Base-by-base conservation (phyloP, 2,797 vertebrate genomes). In the Sebastes vulpes region DNA sequence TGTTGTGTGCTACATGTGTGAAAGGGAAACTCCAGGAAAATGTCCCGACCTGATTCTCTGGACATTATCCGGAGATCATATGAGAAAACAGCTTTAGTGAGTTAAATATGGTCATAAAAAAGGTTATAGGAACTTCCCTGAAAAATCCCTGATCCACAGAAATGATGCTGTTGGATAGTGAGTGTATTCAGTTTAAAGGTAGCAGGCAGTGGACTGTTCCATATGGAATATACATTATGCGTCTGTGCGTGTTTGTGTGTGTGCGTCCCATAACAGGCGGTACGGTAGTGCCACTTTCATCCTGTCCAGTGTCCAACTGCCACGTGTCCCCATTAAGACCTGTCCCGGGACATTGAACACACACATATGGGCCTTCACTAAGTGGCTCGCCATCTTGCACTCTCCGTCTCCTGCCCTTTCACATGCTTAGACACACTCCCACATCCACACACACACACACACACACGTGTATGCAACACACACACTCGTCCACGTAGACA, bases 361-460 rank as follows among this genome's bases (percentile, higher is more conserved):
- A 72, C 70, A 75, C 59, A 87, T 3, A 80, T 31, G 54, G 82
- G 53, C 57, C 57, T 58, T 76, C 78, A 29, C 88, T 91, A 94
- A 92, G 90, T 93, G 89, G 82, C 68, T 67, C 35, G 65, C 81
- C 88, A 74, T 88, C 87, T 86, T 88, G 82, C 85, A 58, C 88
- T 83, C 72, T 83, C 56, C 20, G 0, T 70, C 82, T 68, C 72
- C 28, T 50, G 53, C 46, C 56, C 78, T 81, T 57, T 75, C 84
- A 86, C 75, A 61, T 65, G 60, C 65, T 72, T 6, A 81, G 56
- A 78, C 38, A 79, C 71, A 77, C 82, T 56, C 66, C 28, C 65
- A 76, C 63, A 64, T 16, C 23, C 60, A 69, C 35, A 65, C 74
- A 79, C 68, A 46, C 50, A 52, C 48, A 52, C 77, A 70, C 46